A percentile compares a stretch with the other conserved stretches of the same genome.
Evolutionary conservation across 2,113 vertebrate species (phyloP).

Genomic region (Polyodon spathula): DNA sequence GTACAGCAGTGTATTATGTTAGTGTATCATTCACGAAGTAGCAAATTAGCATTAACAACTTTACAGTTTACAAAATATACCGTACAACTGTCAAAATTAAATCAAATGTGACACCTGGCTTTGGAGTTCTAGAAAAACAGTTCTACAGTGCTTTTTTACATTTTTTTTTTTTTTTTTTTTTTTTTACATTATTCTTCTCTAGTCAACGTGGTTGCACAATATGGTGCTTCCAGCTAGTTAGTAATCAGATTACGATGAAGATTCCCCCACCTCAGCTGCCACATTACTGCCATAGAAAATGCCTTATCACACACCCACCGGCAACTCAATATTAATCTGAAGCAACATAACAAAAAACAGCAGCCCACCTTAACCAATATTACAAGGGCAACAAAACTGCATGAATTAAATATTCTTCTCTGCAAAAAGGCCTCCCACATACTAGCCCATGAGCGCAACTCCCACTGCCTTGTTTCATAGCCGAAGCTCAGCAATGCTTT

Average conservation of each 20-base stretch:
- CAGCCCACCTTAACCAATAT: too few species aligned
- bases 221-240: conserved; percentile 24
- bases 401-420: too few species aligned
- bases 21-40: too few species aligned
- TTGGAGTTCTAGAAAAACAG: conserved; percentile 15
- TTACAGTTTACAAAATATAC: too few species aligned
- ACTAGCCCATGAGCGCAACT: conserved; percentile 10
- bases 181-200: conserved; percentile 12
- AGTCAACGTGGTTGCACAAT: conserved; percentile 23
- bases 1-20: too few species aligned
- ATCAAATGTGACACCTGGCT: too few species aligned
- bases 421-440: conserved; percentile 14
- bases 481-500: conserved; percentile 20
- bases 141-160: conserved; percentile 10
- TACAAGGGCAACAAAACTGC: too few species aligned
- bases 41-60: too few species aligned
- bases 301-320: too few species aligned
- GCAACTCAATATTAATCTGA: too few species aligned
- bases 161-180: conserved; percentile 5
- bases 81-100: too few species aligned
- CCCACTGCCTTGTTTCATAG: conserved; percentile 25
- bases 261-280: conserved; percentile 18
- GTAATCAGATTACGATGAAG: conserved; percentile 28
- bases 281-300: conserved; percentile 15
- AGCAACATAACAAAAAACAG: too few species aligned